Evolutionary conservation across 2,888 invertebrate species (phyloP), one percentile per base, ranked within the genome.

Genomic region (Drosophila austrosaltans): DNA sequence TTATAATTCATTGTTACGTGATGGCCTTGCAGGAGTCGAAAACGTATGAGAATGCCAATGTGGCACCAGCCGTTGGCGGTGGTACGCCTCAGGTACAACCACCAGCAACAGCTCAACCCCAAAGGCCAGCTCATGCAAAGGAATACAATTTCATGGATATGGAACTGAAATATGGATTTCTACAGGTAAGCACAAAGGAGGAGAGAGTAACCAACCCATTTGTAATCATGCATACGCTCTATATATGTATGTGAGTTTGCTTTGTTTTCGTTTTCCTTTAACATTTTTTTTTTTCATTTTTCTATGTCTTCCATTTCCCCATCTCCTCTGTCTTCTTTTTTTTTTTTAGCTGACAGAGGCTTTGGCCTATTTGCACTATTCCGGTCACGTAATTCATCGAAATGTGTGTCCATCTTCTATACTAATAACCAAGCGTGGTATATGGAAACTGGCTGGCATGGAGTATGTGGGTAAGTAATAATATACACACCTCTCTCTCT

Each of bases 381-480:
- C 96, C 42, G 95, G 96, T 80, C 96, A 96, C 92, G 95, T 97
- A 89, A 94, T 99, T 77, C 99, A 99, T 92, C 95, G 98, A 88
- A 99, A 99, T 93, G 95, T 99, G 54, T 98, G 97, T 91, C 99
- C 99, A 2, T 96, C 96, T 81, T 97, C 97, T 82, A 96, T 99
- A 84, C 94, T 98, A 82, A 96, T 99, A 77, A 98, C 98, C 62
- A 97, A 96, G 92, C 95, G 96, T 68, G 98, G 98, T 77, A 97
- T 97, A 53, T 99, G 99, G 99, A 99, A 99, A 92, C 94, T 99
- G 70, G 97, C 96, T 59, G 98, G 99, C 30, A 94, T 99, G 76
- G 98, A 98, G 91, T 99, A 98, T 93, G 94, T 96, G 79, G 98
- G 98, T 96, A 93, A 87, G 88, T 90, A 22, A 20, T 10, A 53